phyloP scores from a whole-genome alignment of 1,140 invertebrate genomes.

The Dendrolimus kikuchii region DNA sequence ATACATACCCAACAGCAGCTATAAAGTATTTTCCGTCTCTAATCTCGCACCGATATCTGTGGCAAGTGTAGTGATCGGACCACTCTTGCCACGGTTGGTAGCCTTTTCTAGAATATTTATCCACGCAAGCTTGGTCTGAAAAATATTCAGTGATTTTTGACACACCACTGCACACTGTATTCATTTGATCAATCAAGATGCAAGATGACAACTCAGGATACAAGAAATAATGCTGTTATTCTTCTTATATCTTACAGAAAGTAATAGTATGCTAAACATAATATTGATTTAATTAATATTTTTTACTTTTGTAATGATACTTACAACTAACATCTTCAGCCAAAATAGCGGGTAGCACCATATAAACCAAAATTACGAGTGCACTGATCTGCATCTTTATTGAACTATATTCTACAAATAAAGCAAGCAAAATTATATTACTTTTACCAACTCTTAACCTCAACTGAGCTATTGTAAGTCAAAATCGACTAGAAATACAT shows the following conservation, averaged over 20 bases:
- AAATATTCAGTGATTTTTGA: slow-evolving; percentile 7
- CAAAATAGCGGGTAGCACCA: slow-evolving; percentile 21
- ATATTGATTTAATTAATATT: not conserved
- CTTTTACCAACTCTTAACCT: not conserved
- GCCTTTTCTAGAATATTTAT: slow-evolving; percentile 65
- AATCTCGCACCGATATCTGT: slow-evolving; percentile 59
- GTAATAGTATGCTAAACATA: no score
- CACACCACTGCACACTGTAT: not conserved
- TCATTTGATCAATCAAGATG: no score
- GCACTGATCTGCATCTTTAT: slow-evolving; percentile 25
- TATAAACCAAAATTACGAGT: slow-evolving; percentile 21
- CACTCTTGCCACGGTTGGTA: slow-evolving; percentile 67
- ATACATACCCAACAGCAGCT: slow-evolving; percentile 54
- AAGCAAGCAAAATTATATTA: not conserved
- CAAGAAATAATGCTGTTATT: no score
- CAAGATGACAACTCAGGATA: no score
- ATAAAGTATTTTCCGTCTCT: slow-evolving; percentile 64
- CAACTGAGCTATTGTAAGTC: slow-evolving; percentile 10
- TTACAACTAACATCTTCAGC: slow-evolving; percentile 42
- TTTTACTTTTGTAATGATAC: slow-evolving; percentile 11
- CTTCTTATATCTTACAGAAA: no score
- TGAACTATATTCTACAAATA: not conserved
- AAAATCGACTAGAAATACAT: slow-evolving; percentile 30
- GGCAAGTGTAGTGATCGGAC: slow-evolving; percentile 65
- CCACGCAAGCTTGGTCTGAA: slow-evolving; percentile 62